Evolutionary conservation across 2,113 vertebrate species (phyloP), one percentile per base, ranked within the genome.

Genomic region (Eclectus roratus): DNA sequence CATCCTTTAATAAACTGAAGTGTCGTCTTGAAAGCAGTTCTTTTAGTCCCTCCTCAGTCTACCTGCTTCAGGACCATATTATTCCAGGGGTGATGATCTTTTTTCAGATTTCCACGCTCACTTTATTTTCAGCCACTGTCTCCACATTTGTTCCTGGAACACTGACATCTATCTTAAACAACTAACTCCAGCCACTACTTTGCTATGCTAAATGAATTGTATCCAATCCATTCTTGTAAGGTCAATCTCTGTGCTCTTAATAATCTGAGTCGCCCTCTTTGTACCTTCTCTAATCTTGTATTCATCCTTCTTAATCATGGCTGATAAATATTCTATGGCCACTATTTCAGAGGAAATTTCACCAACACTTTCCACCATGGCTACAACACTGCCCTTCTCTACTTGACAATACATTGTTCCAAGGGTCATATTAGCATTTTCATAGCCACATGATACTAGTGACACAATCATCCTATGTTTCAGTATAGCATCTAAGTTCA

Each of bases 311-410:
- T 41, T 29, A 46, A 68, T 10, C 39, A 49, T 43, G 18, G 66
- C 46, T 3, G 3, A 17, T 27, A 71, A 74, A 33, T 55, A 47
- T 47, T 68, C n/a, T n/a, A 74, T 17, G 12, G 39, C 11, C 46
- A 17, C 8, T 46, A 35, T 43, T 63, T 89, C 31, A 83, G 17
- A 50, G 31, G 16, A 89, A 74, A 19, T 46, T 55, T 81, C 33
- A 68, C 13, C 33, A 53, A 37, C 9, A 18, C 17, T 37, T 60
- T 41, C 39, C 37, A 53, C 6, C 3, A 3, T 7, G 8, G 46
- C 0, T 0, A 8, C 28, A 83, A 27, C 17, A 47, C 3, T 52
- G 31, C 8, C 39, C 25, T 70, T 31, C 77, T 39, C 64, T 69
- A 65, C 39, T 76, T 80, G 37, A 46, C 15, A 69, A 73, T 12